Base-by-base conservation (phyloP, 2,113 vertebrate genomes). In the Electrona antarctica region DNA sequence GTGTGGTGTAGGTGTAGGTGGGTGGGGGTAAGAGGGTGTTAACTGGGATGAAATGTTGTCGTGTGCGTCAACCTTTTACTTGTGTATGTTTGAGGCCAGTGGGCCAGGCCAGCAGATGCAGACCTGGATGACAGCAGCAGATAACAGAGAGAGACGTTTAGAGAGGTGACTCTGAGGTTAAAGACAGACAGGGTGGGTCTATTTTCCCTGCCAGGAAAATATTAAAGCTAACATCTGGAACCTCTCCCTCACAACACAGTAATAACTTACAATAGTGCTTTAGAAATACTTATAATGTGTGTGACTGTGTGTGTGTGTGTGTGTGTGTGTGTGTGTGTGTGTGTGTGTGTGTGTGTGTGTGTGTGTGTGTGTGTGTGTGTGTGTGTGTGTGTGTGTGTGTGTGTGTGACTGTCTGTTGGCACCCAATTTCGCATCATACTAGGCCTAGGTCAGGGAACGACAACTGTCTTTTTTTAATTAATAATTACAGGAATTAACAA, bases 181-280 rank as follows among this genome's bases (percentile, higher is more conserved):
- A 85, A 87, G 73, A 78, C 81, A 63, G 11, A 9, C 71, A 80
- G 87, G 85, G 87, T 81, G 88, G 71, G 85, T 83, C 84, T 60
- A 60, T 76, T 81, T 89, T 85, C 83, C 67, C 47, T 55, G 58
- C 67, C 77, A 86, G 61, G 64, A 81, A 89, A 82, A 88, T 56
- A 69, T 72, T 69, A 81, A 78, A 74, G 74, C 69, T 83, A 48
- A 79, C 85, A 84, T 83, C 78, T 87, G 87, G 76, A 80, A 69
- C 50, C 69, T 50, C 69, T 85, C 78, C 73, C 33, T 82, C 66
- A 54, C 12, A 60, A 76, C 28, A 33, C 75, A 72, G 33, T 21
- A 76, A 69, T 76, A 76, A 56, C 50, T 69, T 78, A 76, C 56
- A 67, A 15, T 41, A 6, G 28, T 50, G 33, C 66, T 41, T 47